Evolutionary conservation across 2,888 invertebrate species (phyloP), one percentile per base, ranked within the genome.

Genomic region (Augochlorella aurata): DNA sequence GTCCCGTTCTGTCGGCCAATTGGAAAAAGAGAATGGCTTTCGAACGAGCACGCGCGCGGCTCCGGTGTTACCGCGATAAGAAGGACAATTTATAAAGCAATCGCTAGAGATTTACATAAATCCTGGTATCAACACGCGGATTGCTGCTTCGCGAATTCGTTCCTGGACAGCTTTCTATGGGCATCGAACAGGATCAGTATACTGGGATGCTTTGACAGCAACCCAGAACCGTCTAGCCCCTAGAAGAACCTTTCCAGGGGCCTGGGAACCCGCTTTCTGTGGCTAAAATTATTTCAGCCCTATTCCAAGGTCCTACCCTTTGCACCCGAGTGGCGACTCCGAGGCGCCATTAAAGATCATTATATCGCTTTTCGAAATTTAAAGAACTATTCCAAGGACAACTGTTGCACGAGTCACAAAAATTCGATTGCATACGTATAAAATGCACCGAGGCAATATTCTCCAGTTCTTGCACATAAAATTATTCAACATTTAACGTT

Each of bases 71-170:
- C 70, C 38, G 61, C 29, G 12, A 74, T 81, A 71, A 82, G 77
- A 82, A 81, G 74, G 47, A 68, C 54, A 52, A 82, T 82, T 82
- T 82, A 82, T 67, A 77, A 81, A 77, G 82, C 82, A 67, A 77
- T 81, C 45, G 44, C 58, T 52, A n/a, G 58, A 81, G 82, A 74
- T 82, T 82, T 83, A 21, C 82, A 77, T 83, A 82, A 82, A 82
- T 83, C 68, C 74, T 72, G 70, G 82, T n/a, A 82, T 81, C 82
- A 82, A 74, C 81, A 74, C 68, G 44, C 18, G 38, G 16, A 24
- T 80, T 65, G 47, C 63, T 61, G 21, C 50, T 29, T 70, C 38
- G 61, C 67, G 49, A 70, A 79, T 77, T 77, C 77, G 70, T 69
- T 70, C 29, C 49, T 21, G 67, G 29, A 9, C n/a, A 24, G 58